Conservation (phyloP, 2,797 vertebrate genomes). For the Sebastes kiyomatsui region DNA sequence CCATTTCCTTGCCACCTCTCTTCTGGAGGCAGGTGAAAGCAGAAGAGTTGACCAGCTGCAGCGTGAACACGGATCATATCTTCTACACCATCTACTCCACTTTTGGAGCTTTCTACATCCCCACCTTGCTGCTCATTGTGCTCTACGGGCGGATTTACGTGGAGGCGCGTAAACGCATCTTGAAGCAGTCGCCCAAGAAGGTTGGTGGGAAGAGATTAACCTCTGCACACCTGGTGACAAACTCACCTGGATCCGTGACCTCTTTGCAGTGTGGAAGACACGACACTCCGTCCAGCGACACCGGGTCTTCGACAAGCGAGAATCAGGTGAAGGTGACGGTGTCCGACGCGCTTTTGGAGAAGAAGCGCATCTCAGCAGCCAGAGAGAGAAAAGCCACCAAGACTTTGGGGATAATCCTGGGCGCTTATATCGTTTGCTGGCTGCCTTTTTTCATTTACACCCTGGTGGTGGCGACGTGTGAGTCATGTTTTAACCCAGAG, state of each 20-base stretch:
- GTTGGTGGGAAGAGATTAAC: constrained; percentile 93
- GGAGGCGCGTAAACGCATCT: constrained; percentile 93
- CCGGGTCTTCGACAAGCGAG: constrained; percentile 88
- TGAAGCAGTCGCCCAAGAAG: constrained; percentile 93
- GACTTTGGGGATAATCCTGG: constrained; percentile 96
- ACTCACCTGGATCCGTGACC: constrained; percentile 89
- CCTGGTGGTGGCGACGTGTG: constrained; percentile 77
- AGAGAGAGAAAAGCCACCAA: constrained; percentile 97
- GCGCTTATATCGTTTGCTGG: constrained; percentile 98
- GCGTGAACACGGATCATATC: constrained; percentile 95
- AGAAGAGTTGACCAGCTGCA: constrained; percentile 88
- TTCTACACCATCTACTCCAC: constrained; percentile 99
- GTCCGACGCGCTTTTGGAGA: constrained; percentile 94
- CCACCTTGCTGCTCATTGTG: constrained; percentile 93
- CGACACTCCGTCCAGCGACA: constrained; percentile 87
- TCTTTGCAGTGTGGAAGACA: constrained; percentile 85
- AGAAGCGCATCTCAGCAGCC: constrained; percentile 95
- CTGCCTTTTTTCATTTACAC: constrained; percentile 98
- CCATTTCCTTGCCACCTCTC: constrained; percentile 96
- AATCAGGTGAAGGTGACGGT: constrained; percentile 95
- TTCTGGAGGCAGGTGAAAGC: constrained; percentile 97
- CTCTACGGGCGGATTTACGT: constrained; percentile 97
- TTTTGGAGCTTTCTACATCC: constrained; percentile 96
- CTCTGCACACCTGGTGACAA: constrained; percentile 89
- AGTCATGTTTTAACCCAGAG: constrained; percentile 88